Evolutionary conservation across 2,113 vertebrate genomes (phyloP).

Genomic region (Podilymbus podiceps): DNA sequence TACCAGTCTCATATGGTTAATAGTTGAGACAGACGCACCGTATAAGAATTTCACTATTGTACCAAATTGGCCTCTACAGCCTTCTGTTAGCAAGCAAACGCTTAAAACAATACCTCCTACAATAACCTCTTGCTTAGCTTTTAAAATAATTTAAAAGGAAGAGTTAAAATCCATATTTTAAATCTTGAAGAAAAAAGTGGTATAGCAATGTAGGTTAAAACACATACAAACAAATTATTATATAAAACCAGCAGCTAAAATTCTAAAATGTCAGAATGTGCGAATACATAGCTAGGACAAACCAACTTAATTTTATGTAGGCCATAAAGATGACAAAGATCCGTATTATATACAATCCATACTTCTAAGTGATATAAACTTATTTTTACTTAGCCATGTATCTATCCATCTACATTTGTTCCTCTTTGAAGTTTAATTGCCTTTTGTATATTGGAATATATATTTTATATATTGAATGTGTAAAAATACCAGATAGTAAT

Average conservation of each 20-base stretch:
- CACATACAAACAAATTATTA: background rate
- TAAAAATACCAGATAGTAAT: background rate
- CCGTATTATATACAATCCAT: background rate
- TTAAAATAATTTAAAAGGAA: slow-evolving; percentile 7
- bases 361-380: background rate
- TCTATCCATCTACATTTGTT: background rate
- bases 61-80: background rate
- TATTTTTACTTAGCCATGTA: background rate
- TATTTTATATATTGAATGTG: background rate
- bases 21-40: background rate
- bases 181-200: background rate
- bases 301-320: background rate
- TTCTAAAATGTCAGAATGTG: background rate
- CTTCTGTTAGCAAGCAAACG: background rate
- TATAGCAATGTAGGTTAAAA: background rate
- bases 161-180: background rate
- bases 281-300: background rate
- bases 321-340: background rate
- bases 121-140: background rate
- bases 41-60: background rate
- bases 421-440: background rate
- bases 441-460: background rate
- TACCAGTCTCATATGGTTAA: background rate
- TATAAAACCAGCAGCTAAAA: background rate
- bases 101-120: background rate